Base-by-base conservation (phyloP, 2,888 invertebrate species). In the Acronicta aceris region DNA sequence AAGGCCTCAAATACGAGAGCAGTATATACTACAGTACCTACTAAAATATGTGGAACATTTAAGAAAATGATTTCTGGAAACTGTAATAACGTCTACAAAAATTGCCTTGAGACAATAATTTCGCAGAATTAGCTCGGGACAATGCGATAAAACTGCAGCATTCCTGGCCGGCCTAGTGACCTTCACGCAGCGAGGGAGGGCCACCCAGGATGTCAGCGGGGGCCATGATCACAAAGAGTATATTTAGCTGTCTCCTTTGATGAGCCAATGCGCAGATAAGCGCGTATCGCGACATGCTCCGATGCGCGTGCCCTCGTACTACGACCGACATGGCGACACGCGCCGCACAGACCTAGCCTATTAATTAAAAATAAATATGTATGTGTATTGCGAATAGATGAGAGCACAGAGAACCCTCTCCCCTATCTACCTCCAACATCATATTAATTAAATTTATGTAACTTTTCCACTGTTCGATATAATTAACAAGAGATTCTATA, bases 201-300 rank as follows among this genome's bases (percentile, higher is more conserved):
- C 82, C 83, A 84, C 83, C 83, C 82, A 82, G 83, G 78, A 76
- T 78, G 72, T 68, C 76, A 64, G 68, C 54, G 71, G 63, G 66
- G 77, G 74, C 60, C 71, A 66, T 72, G 82, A 78, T 83, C 84
- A 87, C 82, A 86, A 83, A 80, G 84, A 81, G 81, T 88, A 87
- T 89, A 88, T 89, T 88, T 89, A 89, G 87, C 83, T 61, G 70
- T 70, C 78, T 86, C 85, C 88, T 90, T 89, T 88, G 90, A 89
- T 89, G 86, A 88, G 82, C 80, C 80, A 84, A 74, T 76, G 81
- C 79, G 80, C 81, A 82, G 88, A 89, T 89, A 89, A 88, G 84
- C 86, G 72, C 82, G 80, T 86, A 86, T 87, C 85, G 82, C 74
- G 78, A 70, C 76, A 85, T 81, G 84, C 78, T 80, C 75, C 79